Evolutionary conservation across 2,797 vertebrate species (phyloP), one percentile per base, ranked within the genome.

Genomic region (Morus bassanus): DNA sequence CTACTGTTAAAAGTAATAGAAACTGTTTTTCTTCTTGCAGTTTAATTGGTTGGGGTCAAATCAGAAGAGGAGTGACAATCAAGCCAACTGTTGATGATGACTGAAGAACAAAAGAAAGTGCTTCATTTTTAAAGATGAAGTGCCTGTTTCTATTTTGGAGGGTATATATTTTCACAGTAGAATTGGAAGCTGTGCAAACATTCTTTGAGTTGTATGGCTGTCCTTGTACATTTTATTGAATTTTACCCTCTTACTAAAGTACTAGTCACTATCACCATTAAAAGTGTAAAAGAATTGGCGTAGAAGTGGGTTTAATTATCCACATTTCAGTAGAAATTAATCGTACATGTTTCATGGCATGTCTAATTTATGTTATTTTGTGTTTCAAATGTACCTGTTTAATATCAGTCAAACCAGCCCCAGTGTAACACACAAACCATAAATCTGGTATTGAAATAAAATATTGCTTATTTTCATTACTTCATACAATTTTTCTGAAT

Each of bases 21-120:
- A 70, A 33, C 54, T 48, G 63, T 6, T 97, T 95, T 97, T 94
- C 57, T 74, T 97, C 97, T 96, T 97, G 6, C 98, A 99, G 99
- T 98, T 98, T 99, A 97, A 99, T 99, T 98, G 99, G 99, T 81
- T 99, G 99, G 99, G 99, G 99, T 74, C 99, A 99, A 96, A 99
- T 99, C 98, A 99, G 99, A 98, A 99, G 99, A 98, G 99, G 99
- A 91, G 99, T 99, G 96, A 99, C 99, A 98, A 99, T 99, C 98
- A 99, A 99, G 91, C 99, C 99, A 83, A 99, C 99, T 7, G 98
- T 99, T 93, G 99, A 99, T 74, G 99, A 99, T 37, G 99, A 99
- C 98, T 99, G 98, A 99, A 96, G 87, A 97, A 77, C 67, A 96
- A 78, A 76, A 69, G 94, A 73, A 68, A 91, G 87, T 89, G 86